These are phyloP conservation scores for Gobiocypris rarus DNA, from an alignment of 2,113 vertebrate species.

Conservation along the genomic window DNA sequence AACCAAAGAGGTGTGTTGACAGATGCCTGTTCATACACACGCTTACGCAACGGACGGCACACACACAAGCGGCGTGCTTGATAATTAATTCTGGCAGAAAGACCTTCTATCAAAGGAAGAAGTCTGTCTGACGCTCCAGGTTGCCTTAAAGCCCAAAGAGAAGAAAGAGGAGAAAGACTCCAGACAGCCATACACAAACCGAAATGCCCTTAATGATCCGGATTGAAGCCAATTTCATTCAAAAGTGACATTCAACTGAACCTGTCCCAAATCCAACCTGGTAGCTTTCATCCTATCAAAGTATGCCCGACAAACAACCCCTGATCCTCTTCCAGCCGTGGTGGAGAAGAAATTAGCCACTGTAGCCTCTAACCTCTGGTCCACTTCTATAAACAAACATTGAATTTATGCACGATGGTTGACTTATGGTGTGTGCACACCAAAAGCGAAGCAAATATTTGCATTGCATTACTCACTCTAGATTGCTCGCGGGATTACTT, in stretches of 20 bases:
- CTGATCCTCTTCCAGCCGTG: neutral
- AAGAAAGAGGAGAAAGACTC: constrained; percentile 60
- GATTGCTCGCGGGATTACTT: too few relatives aligned
- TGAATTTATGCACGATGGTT: neutral
- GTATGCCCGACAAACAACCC: neutral
- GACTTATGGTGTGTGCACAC: neutral
- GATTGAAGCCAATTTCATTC: neutral
- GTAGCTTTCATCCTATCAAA: constrained; percentile 6
- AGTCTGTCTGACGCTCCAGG: constrained; percentile 21
- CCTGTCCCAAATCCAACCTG: neutral
- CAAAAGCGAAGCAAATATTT: too few relatives aligned
- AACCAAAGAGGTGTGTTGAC: neutral
- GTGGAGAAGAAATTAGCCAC: neutral
- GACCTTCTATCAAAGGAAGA: neutral
- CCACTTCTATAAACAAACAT: neutral
- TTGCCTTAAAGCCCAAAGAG: constrained; percentile 65
- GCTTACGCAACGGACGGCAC: neutral
- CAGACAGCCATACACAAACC: constrained; percentile 41
- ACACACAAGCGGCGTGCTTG: neutral
- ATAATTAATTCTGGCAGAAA: constrained; percentile 20
- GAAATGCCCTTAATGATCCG: constrained; percentile 16
- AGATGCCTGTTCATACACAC: constrained; percentile 17
- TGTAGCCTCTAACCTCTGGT: neutral
- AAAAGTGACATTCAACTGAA: constrained; percentile 32
- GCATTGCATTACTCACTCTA: too few relatives aligned